Evolutionary conservation across 2,888 invertebrate genomes (phyloP), one percentile per base, ranked within the genome.

Genomic region (Eupelmus urozonus): DNA sequence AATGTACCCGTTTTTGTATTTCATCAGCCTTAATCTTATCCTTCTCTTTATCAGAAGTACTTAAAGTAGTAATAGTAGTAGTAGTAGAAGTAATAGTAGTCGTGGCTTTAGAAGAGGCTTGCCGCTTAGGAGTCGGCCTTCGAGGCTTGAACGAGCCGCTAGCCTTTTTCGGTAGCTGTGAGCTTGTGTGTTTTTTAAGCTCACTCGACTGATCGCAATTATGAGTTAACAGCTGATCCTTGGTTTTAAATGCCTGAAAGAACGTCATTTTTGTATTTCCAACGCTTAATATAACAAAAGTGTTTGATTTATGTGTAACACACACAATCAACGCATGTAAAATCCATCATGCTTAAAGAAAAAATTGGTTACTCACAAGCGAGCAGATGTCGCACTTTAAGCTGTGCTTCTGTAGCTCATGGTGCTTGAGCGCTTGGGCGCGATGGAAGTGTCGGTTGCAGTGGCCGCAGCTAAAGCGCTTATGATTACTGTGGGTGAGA

Each of bases 401-500:
- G 74, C 83, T 84, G 78, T 89, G 89, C 71, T 89, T 89, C 65
- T 87, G 86, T 45, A 88, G 79, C 63, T 89, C 89, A 49, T 88
- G 87, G 81, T 89, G 89, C 73, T 88, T 89, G 11, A 88, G 83
- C 34, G 89, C 88, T 81, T 89, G 89, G 27, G 88, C 85, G 20
- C 88, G 85, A 77, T 88, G 86, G 69, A 89, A 89, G 82, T 88
- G 86, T 59, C 88, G 84, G 79, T 85, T 87, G 75, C 89, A 89
- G 59, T 87, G 87, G 76, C 84, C 84, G 81, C 89, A 89, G 77
- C 84, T 88, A 72, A 88, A 89, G 34, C 87, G 86, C 79, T 89
- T 89, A 42, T 89, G 86, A 78, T 91, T 91, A 76, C 91, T 92
- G 85, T 94, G 94, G 49, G 92, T 92, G 78, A 93, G 91, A 27